Evolutionary conservation across 2,797 vertebrate species (phyloP).

Genomic region (Melanitta fusca): DNA sequence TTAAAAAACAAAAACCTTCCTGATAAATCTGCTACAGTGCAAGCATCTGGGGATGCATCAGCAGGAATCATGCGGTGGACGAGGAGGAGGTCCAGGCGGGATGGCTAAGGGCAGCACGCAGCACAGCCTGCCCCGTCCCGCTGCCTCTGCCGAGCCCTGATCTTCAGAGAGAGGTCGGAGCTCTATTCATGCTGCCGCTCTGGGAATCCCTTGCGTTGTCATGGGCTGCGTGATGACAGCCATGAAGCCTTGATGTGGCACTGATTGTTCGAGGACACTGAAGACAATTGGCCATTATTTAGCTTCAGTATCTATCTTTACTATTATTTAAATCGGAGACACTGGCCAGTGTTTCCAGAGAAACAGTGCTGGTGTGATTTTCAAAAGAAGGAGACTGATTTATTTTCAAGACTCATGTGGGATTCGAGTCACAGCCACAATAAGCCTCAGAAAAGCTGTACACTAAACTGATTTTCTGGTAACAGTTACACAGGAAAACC

Average conservation of each 20-base stretch:
- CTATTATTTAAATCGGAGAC: constrained; percentile 53
- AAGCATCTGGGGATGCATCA: background rate
- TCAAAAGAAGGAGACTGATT: constrained; percentile 38
- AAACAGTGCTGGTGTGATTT: background rate
- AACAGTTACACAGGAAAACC: constrained; percentile 15
- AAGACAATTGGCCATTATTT: constrained; percentile 58
- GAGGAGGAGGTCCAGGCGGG: background rate
- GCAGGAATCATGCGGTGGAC: rapidly evolving
- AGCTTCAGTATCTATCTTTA: constrained; percentile 46
- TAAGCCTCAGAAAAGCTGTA: constrained; percentile 55
- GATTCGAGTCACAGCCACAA: constrained; percentile 42
- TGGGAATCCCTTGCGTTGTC: constrained; percentile 35
- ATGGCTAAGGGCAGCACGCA: background rate
- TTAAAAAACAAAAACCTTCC: background rate
- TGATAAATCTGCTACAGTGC: background rate
- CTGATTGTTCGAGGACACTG: constrained; percentile 26
- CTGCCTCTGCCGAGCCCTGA: background rate
- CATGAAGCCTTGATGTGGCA: constrained; percentile 40
- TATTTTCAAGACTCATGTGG: constrained; percentile 42
- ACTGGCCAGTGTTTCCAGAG: constrained; percentile 46
- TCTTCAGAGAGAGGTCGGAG: constrained; percentile 24
- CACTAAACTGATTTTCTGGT: constrained; percentile 62
- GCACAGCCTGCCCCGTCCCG: background rate
- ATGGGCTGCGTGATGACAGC: constrained; percentile 16
- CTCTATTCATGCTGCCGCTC: constrained; percentile 49